Evolutionary conservation across 2,113 vertebrate species (phyloP).

Genomic region (Natator depressus): DNA sequence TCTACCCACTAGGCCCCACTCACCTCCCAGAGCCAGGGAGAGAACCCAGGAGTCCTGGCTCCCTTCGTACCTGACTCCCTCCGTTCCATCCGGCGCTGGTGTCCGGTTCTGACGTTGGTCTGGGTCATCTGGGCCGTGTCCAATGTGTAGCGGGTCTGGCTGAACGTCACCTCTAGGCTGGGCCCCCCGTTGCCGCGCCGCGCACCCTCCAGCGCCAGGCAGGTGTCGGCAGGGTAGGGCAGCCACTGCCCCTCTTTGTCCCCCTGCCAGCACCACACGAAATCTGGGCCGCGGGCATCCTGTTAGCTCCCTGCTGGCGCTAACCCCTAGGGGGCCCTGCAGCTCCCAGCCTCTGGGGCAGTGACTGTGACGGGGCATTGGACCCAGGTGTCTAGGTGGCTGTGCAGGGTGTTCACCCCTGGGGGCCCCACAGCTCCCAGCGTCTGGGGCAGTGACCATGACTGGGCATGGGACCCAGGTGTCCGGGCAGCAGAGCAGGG

Average conservation of each 20-base stretch:
- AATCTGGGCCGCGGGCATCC: slow-evolving; percentile 35
- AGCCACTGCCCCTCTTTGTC: slow-evolving; percentile 78
- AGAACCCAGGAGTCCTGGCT: background rate
- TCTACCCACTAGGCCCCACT: background rate
- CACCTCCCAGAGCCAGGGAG: too few species aligned
- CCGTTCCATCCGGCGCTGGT: slow-evolving; percentile 77
- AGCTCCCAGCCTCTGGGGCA: too few species aligned
- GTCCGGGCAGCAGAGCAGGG: background rate
- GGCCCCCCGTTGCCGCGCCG: slow-evolving; percentile 50
- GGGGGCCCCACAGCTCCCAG: background rate
- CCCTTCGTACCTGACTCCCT: slow-evolving; percentile 54
- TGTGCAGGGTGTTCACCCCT: background rate
- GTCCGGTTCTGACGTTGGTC: slow-evolving; percentile 78
- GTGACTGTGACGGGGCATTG: background rate
- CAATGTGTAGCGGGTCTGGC: slow-evolving; percentile 68
- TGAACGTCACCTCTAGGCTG: slow-evolving; percentile 50
- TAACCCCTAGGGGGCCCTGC: too few species aligned
- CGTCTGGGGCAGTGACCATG: too few species aligned
- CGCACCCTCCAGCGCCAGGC: slow-evolving; percentile 70
- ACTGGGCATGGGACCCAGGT: background rate
- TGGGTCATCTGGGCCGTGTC: slow-evolving; percentile 84
- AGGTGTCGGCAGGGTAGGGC: slow-evolving; percentile 66
- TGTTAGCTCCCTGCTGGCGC: background rate
- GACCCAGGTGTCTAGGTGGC: background rate
- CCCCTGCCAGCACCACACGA: slow-evolving; percentile 82